These are phyloP conservation scores for Metopia argyrocephala DNA, from an alignment of 2,888 invertebrate genomes.

Conservation along the genomic window DNA sequence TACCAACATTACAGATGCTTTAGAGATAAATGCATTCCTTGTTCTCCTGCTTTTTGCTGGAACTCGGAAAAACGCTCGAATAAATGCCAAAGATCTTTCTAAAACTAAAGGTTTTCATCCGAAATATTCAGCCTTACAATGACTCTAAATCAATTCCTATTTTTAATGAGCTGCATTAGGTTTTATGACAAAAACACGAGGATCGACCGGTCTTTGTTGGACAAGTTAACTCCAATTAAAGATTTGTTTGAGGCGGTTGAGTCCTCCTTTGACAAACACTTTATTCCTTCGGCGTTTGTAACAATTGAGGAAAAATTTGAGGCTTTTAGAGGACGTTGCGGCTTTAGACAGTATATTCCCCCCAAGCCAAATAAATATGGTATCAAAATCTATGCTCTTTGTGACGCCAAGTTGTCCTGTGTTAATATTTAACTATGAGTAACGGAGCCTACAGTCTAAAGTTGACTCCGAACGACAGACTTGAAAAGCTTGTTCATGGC, in stretches of 20 bases:
- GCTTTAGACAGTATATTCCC: slow-evolving; percentile 70
- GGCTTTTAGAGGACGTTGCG: slow-evolving; percentile 69
- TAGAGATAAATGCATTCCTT: slow-evolving; percentile 52
- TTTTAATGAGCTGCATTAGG: slow-evolving; percentile 51
- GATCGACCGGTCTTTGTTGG: slow-evolving; percentile 9
- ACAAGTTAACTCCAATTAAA: slow-evolving; percentile 44
- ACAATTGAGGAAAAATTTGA: slow-evolving; percentile 70
- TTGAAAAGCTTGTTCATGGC: too few species aligned
- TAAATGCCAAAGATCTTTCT: slow-evolving; percentile 52
- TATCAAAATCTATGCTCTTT: slow-evolving; percentile 68
- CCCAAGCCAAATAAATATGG: slow-evolving; percentile 65
- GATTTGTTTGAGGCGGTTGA: slow-evolving; percentile 43
- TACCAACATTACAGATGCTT: too few species aligned
- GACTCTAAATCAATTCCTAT: slow-evolving; percentile 49
- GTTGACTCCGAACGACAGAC: too few species aligned
- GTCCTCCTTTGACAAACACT: slow-evolving; percentile 43
- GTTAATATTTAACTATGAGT: too few species aligned
- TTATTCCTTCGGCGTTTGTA: slow-evolving; percentile 62
- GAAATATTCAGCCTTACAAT: too few species aligned
- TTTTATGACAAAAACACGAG: slow-evolving; percentile 36
- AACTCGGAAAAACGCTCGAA: slow-evolving; percentile 48
- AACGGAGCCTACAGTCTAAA: too few species aligned
- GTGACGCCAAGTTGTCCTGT: slow-evolving; percentile 66
- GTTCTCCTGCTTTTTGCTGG: slow-evolving; percentile 59
- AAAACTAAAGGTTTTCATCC: slow-evolving; percentile 50